A percentile compares a stretch with the other conserved stretches of the same genome.
Evolutionary conservation across 2,888 invertebrate genomes (phyloP).

Genomic region (Aproaerema taeniolella): DNA sequence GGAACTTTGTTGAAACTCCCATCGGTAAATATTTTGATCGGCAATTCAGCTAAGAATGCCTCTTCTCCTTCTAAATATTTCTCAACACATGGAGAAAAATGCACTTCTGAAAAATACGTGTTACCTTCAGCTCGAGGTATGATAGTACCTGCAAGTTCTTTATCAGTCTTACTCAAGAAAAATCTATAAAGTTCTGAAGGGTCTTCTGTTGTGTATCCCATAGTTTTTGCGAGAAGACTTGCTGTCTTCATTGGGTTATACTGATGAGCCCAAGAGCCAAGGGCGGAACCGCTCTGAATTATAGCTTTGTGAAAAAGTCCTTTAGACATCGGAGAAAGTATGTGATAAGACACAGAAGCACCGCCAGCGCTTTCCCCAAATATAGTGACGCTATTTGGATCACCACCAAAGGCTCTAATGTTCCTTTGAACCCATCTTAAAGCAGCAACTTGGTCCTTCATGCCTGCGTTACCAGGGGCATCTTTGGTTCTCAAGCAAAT

Average conservation of each 20-base stretch:
- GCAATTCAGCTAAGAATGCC: constrained; percentile 48
- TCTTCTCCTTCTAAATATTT: constrained; percentile 46
- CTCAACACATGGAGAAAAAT: constrained; percentile 53
- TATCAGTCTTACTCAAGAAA: constrained; percentile 42
- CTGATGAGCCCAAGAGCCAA: constrained; percentile 51
- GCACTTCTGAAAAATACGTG: constrained; percentile 38
- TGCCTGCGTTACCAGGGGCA: constrained; percentile 55
- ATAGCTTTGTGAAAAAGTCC: constrained; percentile 61
- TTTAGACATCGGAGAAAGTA: constrained; percentile 54
- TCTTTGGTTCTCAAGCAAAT: constrained; percentile 52
- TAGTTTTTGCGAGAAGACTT: constrained; percentile 45
- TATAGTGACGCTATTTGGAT: constrained; percentile 49
- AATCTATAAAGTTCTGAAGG: constrained; percentile 44
- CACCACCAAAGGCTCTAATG: constrained; percentile 50
- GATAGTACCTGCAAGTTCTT: constrained; percentile 44
- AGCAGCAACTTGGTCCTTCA: constrained; percentile 59
- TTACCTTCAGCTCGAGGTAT: constrained; percentile 46
- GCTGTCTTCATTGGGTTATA: constrained; percentile 47
- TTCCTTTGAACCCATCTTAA: constrained; percentile 52
- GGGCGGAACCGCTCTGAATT: constrained; percentile 54
- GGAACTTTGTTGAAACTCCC: constrained; percentile 55
- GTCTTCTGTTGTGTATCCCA: constrained; percentile 42
- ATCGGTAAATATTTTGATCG: constrained; percentile 37
- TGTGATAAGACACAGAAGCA: constrained; percentile 49
- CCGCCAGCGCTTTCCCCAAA: constrained; percentile 65